Conservation (phyloP, 2,113 vertebrate species). For the Dicerorhinus sumatrensis region DNA sequence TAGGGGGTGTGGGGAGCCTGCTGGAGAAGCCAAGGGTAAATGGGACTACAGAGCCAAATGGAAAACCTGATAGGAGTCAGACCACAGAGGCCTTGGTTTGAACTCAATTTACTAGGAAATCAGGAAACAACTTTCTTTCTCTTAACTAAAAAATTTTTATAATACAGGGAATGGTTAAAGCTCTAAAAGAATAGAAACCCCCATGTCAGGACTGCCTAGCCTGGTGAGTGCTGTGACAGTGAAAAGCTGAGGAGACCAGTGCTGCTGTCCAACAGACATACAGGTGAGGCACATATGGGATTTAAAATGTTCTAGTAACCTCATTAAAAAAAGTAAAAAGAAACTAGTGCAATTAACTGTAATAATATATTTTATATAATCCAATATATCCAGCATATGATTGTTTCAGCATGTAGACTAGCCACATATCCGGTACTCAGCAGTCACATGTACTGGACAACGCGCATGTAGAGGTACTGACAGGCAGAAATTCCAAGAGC, state of each 20-base stretch:
- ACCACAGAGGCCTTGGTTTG: too few relatives aligned
- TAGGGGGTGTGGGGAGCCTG: neutral
- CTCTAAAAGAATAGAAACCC: neutral
- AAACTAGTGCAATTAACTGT: neutral
- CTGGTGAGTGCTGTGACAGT: neutral
- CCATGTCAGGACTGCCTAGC: neutral
- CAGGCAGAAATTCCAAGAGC: fast-evolving
- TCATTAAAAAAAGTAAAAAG: neutral
- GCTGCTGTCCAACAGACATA: fast-evolving
- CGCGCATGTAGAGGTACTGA: fast-evolving
- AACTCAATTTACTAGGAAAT: neutral
- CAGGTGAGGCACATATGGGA: neutral
- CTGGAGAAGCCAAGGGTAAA: fast-evolving
- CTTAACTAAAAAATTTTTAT: neutral
- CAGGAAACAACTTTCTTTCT: neutral
- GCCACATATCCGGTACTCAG: neutral
- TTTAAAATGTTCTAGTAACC: neutral
- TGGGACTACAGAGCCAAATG: fast-evolving
- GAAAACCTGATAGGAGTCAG: neutral
- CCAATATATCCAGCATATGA: neutral
- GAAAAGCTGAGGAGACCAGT: neutral
- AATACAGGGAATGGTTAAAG: neutral
- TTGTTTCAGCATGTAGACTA: fast-evolving
- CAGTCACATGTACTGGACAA: fast-evolving
- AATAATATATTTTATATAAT: neutral